Evolutionary conservation across 2,797 vertebrate genomes (phyloP), one percentile per base, ranked within the genome.

Genomic region (Lutjanus campechanus): DNA sequence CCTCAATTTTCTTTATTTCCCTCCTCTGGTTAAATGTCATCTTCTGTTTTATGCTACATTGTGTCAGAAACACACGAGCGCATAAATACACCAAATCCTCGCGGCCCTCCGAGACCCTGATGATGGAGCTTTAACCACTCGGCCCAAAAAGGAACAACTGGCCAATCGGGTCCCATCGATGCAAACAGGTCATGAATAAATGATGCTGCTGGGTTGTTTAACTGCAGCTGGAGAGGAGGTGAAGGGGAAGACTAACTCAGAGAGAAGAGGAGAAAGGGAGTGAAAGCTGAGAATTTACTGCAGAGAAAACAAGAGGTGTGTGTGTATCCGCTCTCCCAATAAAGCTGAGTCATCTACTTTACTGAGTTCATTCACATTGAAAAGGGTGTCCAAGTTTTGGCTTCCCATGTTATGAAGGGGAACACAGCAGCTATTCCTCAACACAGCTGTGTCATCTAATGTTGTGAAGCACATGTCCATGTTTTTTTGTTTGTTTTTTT

Each of bases 171-270:
- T 75, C 25, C 8, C 62, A 5, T 51, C 0, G 64, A 70, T 60
- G 70, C 63, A 76, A 77, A 62, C 22, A 12, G 59, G 6, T 25
- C 79, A 79, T 78, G 67, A 85, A 85, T 85, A 90, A 88, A 85
- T 85, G 51, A 92, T 80, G 69, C 9, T 0, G 50, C 13, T 16
- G 11, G 71, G 64, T 73, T 56, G 40, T 69, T 79, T 40, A 53
- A 67, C 40, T 20, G 47, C 20, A 44, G 46, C 46, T 76, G 56
- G 60, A 70, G 25, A 56, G n/a, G 58, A 60, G 51, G 44, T 43
- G 5, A 51, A 56, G 69, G 54, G 43, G 49, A 59, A 17, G 22
- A 15, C 22, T 15, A 69, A 85, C 40, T 68, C 36, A 44, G 15
- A 76, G 13, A 47, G 44, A 74, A 74, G 64, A 44, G 12, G 5